Evolutionary conservation across 1,140 invertebrate genomes (phyloP).

Genomic region (Hylyphantes graminicola): DNA sequence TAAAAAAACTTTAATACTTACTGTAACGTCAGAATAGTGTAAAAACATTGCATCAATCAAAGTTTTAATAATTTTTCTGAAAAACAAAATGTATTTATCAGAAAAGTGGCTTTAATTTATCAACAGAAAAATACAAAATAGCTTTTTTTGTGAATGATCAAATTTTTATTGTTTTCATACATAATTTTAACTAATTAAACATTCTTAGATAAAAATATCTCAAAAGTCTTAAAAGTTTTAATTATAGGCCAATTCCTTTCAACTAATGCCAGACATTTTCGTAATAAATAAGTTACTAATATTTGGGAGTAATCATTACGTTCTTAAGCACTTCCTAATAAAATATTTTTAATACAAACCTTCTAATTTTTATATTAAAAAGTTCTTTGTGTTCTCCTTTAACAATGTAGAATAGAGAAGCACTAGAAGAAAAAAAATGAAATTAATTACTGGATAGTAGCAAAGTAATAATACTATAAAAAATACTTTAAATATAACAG

Average conservation of each 20-base stretch:
- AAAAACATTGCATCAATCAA: slow-evolving; percentile 89
- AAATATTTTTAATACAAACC: slow-evolving; percentile 62
- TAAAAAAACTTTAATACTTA: slow-evolving; percentile 63
- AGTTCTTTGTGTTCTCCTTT: slow-evolving; percentile 81
- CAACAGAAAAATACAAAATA: neutral
- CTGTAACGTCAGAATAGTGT: slow-evolving; percentile 83
- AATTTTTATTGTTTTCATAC: too few species aligned
- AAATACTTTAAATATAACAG: neutral
- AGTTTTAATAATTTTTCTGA: slow-evolving; percentile 79
- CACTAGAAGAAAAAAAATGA: slow-evolving; percentile 73
- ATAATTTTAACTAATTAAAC: too few species aligned
- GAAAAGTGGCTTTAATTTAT: neutral
- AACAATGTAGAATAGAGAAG: slow-evolving; percentile 93
- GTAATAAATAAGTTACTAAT: neutral
- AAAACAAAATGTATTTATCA: slow-evolving; percentile 27
- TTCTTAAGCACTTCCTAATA: neutral
- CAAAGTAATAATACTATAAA: neutral
- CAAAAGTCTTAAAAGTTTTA: neutral
- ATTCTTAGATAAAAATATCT: neutral
- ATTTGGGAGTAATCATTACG: too few species aligned
- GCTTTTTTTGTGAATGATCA: neutral
- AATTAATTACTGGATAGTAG: too few species aligned
- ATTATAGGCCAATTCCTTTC: neutral
- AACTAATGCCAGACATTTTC: neutral
- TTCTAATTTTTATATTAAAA: slow-evolving; percentile 76